Base-by-base conservation (phyloP, 2,888 invertebrate genomes). In the Macaria notata region DNA sequence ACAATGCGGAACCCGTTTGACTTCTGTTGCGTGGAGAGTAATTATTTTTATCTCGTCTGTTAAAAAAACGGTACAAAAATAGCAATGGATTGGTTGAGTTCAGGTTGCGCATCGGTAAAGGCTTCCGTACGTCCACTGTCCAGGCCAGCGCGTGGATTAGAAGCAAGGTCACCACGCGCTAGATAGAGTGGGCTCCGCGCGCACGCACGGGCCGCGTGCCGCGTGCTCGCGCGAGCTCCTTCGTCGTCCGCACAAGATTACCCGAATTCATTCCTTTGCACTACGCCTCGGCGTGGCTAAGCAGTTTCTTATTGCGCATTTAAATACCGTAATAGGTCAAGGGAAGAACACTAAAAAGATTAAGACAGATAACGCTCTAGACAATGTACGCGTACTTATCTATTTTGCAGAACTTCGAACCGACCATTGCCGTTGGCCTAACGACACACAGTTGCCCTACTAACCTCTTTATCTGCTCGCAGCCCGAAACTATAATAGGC, bases 311-410 rank as follows among this genome's bases (percentile, higher is more conserved):
- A 78, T 70, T 84, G 81, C 86, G 85, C 78, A 84, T 74, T 69
- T 63, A 39, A 49, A 69, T 80, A 70, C 73, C 68, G 75, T 77
- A 76, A 81, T 79, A 76, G 83, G 85, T 84, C 86, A 86, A 83
- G 82, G 79, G 70, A 71, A 79, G 66, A 72, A 69, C 66, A 69
- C 70, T 68, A 62, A 68, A 64, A 69, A 73, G 71, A 78, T 76
- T 76, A 73, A 63, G 56, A 62, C 52, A 64, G 73, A 79, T 78
- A 76, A 72, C 62, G 60, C 56, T 63, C 54, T 65, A 75, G 74
- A 79, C 77, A 71, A 69, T 73, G 64, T 75, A 60, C 52, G 49
- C 66, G 66, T 62, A 72, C 59, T 76, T 81, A 79, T 81, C 76
- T 69, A 63, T 67, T 62, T 69, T 54, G 63, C 57, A 65, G 59